Evolutionary conservation across 2,888 invertebrate genomes (phyloP).

Genomic region (Itoplectis maculator): DNA sequence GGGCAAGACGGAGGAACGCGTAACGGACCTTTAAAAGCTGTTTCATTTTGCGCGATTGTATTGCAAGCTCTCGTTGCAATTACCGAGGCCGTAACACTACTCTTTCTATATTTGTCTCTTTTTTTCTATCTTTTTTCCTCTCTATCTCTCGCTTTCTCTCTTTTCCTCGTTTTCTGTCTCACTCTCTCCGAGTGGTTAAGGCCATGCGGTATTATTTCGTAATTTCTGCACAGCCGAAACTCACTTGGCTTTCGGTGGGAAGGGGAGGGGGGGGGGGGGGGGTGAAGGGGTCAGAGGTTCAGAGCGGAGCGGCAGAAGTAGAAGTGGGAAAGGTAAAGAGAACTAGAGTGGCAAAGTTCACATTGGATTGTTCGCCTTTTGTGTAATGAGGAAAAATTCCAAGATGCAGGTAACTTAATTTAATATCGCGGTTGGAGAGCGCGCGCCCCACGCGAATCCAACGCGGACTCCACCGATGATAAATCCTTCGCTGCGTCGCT

Average conservation of each 20-base stretch:
- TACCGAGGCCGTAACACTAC: constrained; percentile 63
- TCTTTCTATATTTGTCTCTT: background rate
- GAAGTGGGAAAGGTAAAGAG: constrained; percentile 26
- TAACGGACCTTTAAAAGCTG: constrained; percentile 68
- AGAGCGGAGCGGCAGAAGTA: constrained; percentile 21
- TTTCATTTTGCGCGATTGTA: constrained; percentile 66
- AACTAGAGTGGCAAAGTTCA: constrained; percentile 56
- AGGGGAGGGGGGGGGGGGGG: constrained; percentile 12
- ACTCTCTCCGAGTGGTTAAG: constrained; percentile 29
- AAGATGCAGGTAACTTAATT: constrained; percentile 78
- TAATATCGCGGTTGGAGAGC: constrained; percentile 72
- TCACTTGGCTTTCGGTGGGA: constrained; percentile 61
- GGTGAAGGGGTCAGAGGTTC: no score
- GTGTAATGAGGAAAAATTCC: constrained; percentile 75
- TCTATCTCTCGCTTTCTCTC: no score
- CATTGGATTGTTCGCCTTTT: constrained; percentile 61
- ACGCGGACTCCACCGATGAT: constrained; percentile 74
- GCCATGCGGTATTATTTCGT: constrained; percentile 62
- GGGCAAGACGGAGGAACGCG: constrained; percentile 37
- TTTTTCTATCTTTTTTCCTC: no score
- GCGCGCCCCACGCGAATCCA: constrained; percentile 42
- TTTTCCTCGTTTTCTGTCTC: no score
- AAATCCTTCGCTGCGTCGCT: constrained; percentile 71
- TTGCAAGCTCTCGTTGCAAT: constrained; percentile 64
- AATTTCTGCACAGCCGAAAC: constrained; percentile 63